Evolutionary conservation across 2,888 invertebrate genomes (phyloP).

Genomic region (Lottia gigantea): DNA sequence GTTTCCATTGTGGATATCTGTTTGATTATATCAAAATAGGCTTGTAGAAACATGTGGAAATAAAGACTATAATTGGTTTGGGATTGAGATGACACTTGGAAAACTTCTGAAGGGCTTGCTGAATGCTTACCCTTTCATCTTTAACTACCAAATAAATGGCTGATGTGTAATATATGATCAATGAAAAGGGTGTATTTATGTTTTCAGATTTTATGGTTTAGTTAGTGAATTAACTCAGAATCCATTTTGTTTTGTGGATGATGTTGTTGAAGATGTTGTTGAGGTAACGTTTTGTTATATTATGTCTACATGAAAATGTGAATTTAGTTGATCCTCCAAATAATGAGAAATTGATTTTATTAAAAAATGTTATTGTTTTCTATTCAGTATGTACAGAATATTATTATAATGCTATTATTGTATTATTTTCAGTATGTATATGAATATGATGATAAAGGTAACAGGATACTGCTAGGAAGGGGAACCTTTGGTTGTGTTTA

Average conservation of each 20-base stretch:
- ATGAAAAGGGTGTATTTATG: too few relatives aligned
- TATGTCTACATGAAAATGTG: neutral
- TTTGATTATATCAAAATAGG: too few relatives aligned
- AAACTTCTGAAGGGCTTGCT: too few relatives aligned
- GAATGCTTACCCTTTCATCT: too few relatives aligned
- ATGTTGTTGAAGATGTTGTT: slow-evolving; percentile 48
- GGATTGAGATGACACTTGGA: too few relatives aligned
- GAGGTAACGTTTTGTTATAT: slow-evolving; percentile 34
- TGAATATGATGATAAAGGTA: slow-evolving; percentile 90
- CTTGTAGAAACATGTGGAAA: too few relatives aligned
- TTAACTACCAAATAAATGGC: neutral
- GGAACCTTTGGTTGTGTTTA: slow-evolving; percentile 97
- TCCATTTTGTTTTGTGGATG: slow-evolving; percentile 75
- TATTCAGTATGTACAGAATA: neutral
- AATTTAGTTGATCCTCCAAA: too few relatives aligned
- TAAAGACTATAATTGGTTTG: too few relatives aligned
- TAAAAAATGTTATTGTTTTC: too few relatives aligned
- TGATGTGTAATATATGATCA: too few relatives aligned
- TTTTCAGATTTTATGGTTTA: slow-evolving; percentile 78
- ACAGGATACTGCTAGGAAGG: slow-evolving; percentile 87
- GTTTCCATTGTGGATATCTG: too few relatives aligned
- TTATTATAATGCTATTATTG: neutral
- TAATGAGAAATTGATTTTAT: neutral
- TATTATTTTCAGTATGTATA: slow-evolving; percentile 82
- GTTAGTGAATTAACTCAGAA: slow-evolving; percentile 89